These are phyloP conservation scores for Microcebus jonahi DNA, from an alignment of 2,113 vertebrate species.

Conservation along the genomic window DNA sequence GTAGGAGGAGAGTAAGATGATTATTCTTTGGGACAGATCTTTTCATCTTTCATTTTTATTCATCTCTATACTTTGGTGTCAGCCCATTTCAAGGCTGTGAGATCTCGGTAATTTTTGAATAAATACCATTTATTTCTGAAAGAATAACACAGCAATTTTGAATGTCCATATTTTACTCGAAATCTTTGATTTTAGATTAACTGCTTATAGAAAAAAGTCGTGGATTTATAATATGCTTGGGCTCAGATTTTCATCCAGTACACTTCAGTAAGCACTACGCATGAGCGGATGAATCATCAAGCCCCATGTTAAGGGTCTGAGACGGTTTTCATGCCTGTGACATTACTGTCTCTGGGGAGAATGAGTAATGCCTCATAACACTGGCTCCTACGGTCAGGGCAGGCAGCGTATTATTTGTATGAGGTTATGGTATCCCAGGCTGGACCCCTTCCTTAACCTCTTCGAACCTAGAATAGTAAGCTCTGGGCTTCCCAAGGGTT, in stretches of 20 bases:
- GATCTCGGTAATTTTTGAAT: constrained; percentile 45
- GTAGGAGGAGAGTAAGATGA: not conserved
- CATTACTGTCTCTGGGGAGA: not conserved
- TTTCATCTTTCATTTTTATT: constrained; percentile 41
- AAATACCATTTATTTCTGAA: not conserved
- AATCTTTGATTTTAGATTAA: constrained; percentile 33
- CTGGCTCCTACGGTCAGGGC: not conserved
- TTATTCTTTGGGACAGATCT: not conserved
- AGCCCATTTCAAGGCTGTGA: not conserved
- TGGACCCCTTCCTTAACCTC: not conserved
- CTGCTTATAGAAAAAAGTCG: not conserved
- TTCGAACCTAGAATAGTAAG: not conserved
- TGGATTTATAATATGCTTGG: not conserved
- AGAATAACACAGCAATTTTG: not conserved
- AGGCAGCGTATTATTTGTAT: not conserved
- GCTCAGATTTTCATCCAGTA: not conserved
- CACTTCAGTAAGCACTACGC: not conserved
- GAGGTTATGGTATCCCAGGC: not conserved
- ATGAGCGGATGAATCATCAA: not conserved
- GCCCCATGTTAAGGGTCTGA: not conserved
- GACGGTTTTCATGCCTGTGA: not conserved
- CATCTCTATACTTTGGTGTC: not conserved
- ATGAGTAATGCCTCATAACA: not conserved
- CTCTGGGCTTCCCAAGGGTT: not conserved
- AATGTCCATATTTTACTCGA: constrained; percentile 28